Percentiles rank a stretch among this genome's conserved stretches.
These are phyloP conservation scores for Carduelis carduelis DNA, from an alignment of 2,797 vertebrate species.

Conservation along the genomic window DNA sequence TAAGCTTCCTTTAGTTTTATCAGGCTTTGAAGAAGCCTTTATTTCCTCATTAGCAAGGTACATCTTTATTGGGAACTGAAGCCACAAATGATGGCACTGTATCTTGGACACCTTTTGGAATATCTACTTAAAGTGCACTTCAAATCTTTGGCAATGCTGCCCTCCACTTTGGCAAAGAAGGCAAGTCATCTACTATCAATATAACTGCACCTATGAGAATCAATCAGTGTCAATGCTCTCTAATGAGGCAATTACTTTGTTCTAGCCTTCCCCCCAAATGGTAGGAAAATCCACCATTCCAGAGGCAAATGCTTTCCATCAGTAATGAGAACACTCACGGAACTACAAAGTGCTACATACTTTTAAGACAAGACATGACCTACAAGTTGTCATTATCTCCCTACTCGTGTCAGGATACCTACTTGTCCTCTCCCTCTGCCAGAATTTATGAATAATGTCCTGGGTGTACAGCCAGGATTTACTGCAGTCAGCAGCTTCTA, in stretches of 20 bases:
- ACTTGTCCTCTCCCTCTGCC: neutral
- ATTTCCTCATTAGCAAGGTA: neutral
- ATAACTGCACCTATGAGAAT: neutral
- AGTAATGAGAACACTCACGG: neutral
- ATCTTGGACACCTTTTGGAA: neutral
- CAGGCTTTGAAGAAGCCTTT: neutral
- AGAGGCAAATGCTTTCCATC: neutral
- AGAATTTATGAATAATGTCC: neutral
- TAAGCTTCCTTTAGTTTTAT: neutral
- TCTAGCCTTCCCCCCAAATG: neutral
- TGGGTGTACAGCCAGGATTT: neutral
- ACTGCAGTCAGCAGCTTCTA: neutral
- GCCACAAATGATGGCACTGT: neutral
- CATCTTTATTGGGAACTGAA: neutral
- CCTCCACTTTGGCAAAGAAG: neutral
- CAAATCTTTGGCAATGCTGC: neutral
- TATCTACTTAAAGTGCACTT: neutral
- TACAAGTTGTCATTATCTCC: neutral
- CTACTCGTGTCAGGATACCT: fast-evolving
- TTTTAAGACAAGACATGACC: neutral
- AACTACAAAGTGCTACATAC: neutral
- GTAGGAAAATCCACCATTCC: neutral
- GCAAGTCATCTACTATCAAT: neutral
- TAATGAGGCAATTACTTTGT: neutral
- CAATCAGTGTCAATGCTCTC: neutral